Evolutionary conservation across 2,113 vertebrate genomes (phyloP), one percentile per base, ranked within the genome.

Genomic region (Muscicapa adusta): DNA sequence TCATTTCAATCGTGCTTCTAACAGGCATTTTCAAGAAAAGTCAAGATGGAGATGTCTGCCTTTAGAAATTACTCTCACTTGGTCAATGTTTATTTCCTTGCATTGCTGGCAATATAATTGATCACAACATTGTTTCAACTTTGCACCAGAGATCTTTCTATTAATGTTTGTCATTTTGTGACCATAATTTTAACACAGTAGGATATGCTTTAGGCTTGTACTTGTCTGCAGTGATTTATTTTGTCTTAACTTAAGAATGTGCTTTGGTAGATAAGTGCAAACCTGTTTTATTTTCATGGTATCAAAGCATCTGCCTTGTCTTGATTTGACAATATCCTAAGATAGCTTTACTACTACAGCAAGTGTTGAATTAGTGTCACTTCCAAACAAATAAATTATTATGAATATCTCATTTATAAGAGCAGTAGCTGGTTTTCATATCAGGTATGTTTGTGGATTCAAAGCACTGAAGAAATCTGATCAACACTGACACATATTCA

Each of bases 171-270:
- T 96, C 87, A 65, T 88, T 67, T 95, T 91, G 73, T 56, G 63
- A 62, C 72, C 43, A 4, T 85, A 87, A 78, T 85, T 91, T 84
- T 87, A 79, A 96, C 89, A 94, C 72, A 47, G 28, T 85, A 80
- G 88, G 70, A 68, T 89, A 93, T 1, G 71, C 84, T 85, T 94
- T 94, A 92, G 88, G 87, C 92, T 97, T 95, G 85, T 88, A 93
- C 88, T 73, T 96, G 96, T 95, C 88, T 88, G 77, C 79, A 67
- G 76, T 86, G 58, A 95, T 97, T 96, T 90, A 80, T 97, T 97
- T 93, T 91, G 71, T 85, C 82, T 91, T 88, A 83, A 80, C 81
- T 91, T 89, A 86, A 91, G 82, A 91, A 42, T 25, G 29, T 79
- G 42, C 54, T 66, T 51, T 61, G 38, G 38, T 61, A 75, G 45